Percentiles rank a stretch among this genome's conserved stretches.
phyloP scores from a whole-genome alignment of 2,888 invertebrate species.

The Portevinia maculata region DNA sequence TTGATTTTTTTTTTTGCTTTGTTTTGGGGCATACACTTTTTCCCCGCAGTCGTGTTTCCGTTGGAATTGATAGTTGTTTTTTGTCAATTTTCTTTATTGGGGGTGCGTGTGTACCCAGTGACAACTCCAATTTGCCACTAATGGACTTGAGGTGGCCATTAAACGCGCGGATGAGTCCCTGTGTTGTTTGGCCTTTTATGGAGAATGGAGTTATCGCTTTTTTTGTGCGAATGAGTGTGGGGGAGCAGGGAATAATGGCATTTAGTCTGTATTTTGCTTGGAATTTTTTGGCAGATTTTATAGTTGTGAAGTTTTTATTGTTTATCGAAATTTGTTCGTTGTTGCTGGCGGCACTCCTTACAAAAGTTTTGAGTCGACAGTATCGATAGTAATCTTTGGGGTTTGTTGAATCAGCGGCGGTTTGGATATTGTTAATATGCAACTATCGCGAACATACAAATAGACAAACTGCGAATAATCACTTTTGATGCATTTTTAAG shows the following conservation, averaged over 20 bases:
- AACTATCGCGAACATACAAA: too few species aligned
- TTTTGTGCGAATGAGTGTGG: background rate
- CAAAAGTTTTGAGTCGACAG: too few species aligned
- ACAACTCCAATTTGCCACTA: background rate
- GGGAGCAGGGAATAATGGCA: background rate
- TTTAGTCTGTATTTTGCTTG: background rate
- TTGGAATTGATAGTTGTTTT: background rate
- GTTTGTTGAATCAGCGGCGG: too few species aligned
- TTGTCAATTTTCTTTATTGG: constrained; percentile 1
- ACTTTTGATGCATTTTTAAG: too few species aligned
- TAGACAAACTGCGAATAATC: too few species aligned
- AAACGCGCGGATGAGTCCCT: constrained; percentile 7
- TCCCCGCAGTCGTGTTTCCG: background rate
- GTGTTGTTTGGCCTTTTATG: constrained; percentile 3
- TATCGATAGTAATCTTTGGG: too few species aligned
- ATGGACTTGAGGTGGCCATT: constrained; percentile 8
- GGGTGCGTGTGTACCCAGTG: background rate
- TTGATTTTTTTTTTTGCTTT: constrained; percentile 38
- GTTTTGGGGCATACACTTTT: constrained; percentile 10
- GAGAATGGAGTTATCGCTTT: background rate
- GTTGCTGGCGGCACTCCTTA: too few species aligned
- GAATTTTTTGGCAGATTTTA: background rate
- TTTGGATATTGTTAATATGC: too few species aligned
- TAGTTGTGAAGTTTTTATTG: too few species aligned
- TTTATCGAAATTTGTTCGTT: too few species aligned